A percentile compares a stretch with the other conserved stretches of the same genome.
Evolutionary conservation across 2,113 vertebrate species (phyloP).

Genomic region (Rutilus rutilus): DNA sequence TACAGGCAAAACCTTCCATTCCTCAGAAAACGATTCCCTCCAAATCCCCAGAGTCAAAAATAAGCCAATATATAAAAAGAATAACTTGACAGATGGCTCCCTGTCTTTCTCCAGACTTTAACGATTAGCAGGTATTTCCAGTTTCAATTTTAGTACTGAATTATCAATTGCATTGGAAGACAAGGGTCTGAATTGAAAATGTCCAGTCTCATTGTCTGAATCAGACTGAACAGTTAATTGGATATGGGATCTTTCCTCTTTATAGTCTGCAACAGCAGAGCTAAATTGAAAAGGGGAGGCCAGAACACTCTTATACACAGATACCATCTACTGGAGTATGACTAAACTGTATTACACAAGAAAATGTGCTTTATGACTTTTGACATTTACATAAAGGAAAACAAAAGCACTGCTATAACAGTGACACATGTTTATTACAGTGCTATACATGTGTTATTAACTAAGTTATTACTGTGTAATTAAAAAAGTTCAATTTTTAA

Average conservation of each 20-base stretch:
- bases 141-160: conserved; percentile 16
- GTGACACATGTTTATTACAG: background rate
- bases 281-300: background rate
- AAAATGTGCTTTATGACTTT: background rate
- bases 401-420: background rate
- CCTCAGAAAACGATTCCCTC: conserved; percentile 4
- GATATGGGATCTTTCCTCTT: background rate
- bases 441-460: background rate
- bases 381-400: background rate
- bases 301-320: conserved; percentile 25
- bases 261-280: background rate
- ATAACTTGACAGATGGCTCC: conserved; percentile 3
- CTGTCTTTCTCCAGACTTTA: conserved; percentile 28
- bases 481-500: background rate
- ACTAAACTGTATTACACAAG: conserved; percentile 18
- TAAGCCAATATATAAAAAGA: conserved; percentile 9
- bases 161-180: conserved; percentile 35
- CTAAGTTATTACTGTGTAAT: background rate
- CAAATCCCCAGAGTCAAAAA: background rate
- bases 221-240: background rate
- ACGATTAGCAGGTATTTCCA: conserved; percentile 22
- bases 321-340: conserved; percentile 45
- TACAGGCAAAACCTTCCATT: background rate
- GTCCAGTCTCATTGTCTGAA: background rate
- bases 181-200: conserved; percentile 26